Conservation (phyloP, 2,113 vertebrate genomes). For the Lampris megalopsis region DNA sequence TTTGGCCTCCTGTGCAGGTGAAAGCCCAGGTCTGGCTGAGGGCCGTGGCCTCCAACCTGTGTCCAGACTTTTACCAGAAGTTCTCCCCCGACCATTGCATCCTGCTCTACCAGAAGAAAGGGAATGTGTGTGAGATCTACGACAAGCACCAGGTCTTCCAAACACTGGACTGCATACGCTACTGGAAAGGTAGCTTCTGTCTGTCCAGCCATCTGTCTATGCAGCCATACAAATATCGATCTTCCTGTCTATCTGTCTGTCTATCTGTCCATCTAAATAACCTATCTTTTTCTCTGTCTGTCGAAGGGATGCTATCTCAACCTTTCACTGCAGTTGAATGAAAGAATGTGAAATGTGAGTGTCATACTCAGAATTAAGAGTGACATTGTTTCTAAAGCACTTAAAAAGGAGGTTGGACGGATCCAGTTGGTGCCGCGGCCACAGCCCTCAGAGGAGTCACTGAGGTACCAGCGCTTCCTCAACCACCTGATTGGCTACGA, state of each 20-base stretch:
- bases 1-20: constrained; percentile 80
- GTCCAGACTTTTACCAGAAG: constrained; percentile 90
- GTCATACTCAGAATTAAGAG: background rate
- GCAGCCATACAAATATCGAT: too few relatives aligned
- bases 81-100: constrained; percentile 91
- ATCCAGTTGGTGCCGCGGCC: constrained; percentile 89
- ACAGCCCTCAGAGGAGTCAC: constrained; percentile 83
- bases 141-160: constrained; percentile 97
- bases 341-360: too few relatives aligned
- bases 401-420: constrained; percentile 90
- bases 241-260: too few relatives aligned
- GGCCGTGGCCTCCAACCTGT: constrained; percentile 87
- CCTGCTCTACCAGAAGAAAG: constrained; percentile 97
- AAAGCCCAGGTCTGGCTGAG: constrained; percentile 95
- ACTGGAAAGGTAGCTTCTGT: constrained; percentile 87
- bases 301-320: too few relatives aligned
- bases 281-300: too few relatives aligned
- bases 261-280: too few relatives aligned
- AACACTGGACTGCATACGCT: constrained; percentile 94
- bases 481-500: constrained; percentile 95
- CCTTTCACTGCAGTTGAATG: too few relatives aligned
- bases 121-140: constrained; percentile 96
- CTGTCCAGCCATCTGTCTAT: background rate
- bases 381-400: constrained; percentile 51
- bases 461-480: constrained; percentile 90